Evolutionary conservation across 2,888 invertebrate species (phyloP), one percentile per base, ranked within the genome.

Genomic region (Liopterus haemorrhoidalis): DNA sequence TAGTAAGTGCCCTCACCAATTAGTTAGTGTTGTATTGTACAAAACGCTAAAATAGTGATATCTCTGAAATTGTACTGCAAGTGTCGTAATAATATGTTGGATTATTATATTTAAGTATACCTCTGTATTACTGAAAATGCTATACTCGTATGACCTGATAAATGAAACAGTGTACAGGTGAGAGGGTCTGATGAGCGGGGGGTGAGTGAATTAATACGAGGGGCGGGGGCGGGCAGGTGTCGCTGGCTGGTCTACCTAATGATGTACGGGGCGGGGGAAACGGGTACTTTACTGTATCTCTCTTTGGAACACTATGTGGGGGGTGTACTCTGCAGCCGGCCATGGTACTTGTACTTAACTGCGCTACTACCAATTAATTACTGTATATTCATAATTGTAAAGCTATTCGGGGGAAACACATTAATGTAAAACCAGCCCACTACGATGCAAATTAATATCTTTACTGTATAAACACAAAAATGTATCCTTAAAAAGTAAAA

Each of bases 1-100:
- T 67, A 65, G 65, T 66, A 66, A 66, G 67, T 67, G 67, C 67
- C 68, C 55, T 67, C 67, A 67, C 67, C 68, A 58, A 54, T n/a
- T 45, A 39, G 54, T 68, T 67, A 67, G 65, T 67, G 65, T 65
- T 57, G 58, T 64, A 62, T 51, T 67, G 62, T 66, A 67, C 66
- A 65, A 65, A 62, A 55, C 51, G 52, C 59, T 63, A 61, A 49
- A 59, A 55, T 63, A 61, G 62, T 62, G 63, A 55, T 59, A 58
- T 50, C 33, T 62, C 60, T 59, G 62, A 60, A 54, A 51, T 66
- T 66, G 66, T 66, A 66, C 66, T 64, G 63, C 62, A 61, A 53
- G 60, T 58, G 51, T 51, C 43, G 48, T 62, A 64, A 62, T 61
- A 58, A 59, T 55, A 51, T 57, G 59, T 61, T 60, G 54, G 45